Base-by-base conservation (phyloP, 2,113 vertebrate species). In the Rhombomys opimus region DNA sequence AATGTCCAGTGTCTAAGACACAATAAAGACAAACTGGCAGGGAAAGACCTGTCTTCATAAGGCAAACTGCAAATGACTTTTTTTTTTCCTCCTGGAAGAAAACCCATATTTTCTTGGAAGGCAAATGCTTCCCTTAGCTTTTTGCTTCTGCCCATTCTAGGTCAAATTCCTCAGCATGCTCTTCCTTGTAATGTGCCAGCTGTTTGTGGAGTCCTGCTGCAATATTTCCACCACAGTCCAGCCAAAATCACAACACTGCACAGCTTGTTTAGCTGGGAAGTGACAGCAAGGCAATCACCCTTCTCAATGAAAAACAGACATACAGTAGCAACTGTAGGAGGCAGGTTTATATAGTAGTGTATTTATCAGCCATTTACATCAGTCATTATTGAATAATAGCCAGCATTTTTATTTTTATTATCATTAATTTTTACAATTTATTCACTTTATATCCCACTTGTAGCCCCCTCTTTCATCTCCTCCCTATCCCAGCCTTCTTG, bases 71-170 rank as follows among this genome's bases (percentile, higher is more conserved):
- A 93, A 72, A 94, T 67, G 76, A 54, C 2, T 38, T 8, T n/a
- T 1, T 1, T 20, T 65, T 65, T 12, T 93, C 25, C 54, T 92
- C n/a, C 38, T 76, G 63, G 67, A 93, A 82, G 89, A 35, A 72
- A 95, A 91, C 52, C 38, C 20, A n/a, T 89, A 77, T 93, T 95
- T 95, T 94, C 68, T 61, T 27, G 63, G 35, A 95, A 94, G 73
- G 5, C 1, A 0, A 12, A 61, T 50, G 0, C 15, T 95, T 89
- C 65, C 92, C 30, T 68, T 85, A 87, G 12, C 20, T 95, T 65
- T 52, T 50, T 92, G 50, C 7, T 5, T 57, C 38, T 96, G 30
- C 22, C 61, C 20, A 61, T 15, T 1, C 17, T 11, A n/a, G 17
- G 7, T 20, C 52, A 57, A 20, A 76, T 92, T 85, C 95, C 91